Evolutionary conservation across 2,797 vertebrate species (phyloP), one percentile per base, ranked within the genome.

Genomic region (Acanthurus tractus): DNA sequence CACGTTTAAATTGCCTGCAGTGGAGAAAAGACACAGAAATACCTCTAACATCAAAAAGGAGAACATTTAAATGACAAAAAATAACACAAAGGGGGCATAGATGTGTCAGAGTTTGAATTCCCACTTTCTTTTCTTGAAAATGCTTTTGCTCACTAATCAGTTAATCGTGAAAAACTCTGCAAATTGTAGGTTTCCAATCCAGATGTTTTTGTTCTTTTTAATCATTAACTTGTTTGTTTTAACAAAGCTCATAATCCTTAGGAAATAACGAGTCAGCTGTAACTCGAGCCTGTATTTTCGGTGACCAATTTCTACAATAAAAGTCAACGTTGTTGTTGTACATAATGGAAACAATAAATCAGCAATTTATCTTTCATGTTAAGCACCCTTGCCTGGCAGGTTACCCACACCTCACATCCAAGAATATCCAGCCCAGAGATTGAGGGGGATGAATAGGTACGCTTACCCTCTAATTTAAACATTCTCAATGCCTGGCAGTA

Each of bases 1-100:
- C 86, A 98, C 97, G 61, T 98, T 99, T 93, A 98, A 70, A 89
- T 99, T 99, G 75, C 98, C 98, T 99, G 81, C 4, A 91, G 86
- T 65, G 11, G 42, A 86, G 53, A 90, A 70, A 75, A 80, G 17
- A 83, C 14, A 79, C 45, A 76, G 34, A 77, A 79, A 53, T 40
- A 65, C 25, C 9, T 42, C 9, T 0, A 54, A 34, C 34, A 36
- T 70, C 2, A 70, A 53, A 58, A 48, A 58, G 0, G 12, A 18
- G 20, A 17, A 11, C 11, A 70, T 70, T 72, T 55, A 57, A 69
- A 76, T 65, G 4, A 53, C 13, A 49, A 46, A 48, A 23, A 58
- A 11, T 6, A 49, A 8, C 13, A 38, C 6, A 14, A 57, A 8
- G 9, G 18, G 23, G 7, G 0, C 1, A 40, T 11, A 13, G 11